phyloP scores from a whole-genome alignment of 2,888 invertebrate species.

The Netelia melanura region DNA sequence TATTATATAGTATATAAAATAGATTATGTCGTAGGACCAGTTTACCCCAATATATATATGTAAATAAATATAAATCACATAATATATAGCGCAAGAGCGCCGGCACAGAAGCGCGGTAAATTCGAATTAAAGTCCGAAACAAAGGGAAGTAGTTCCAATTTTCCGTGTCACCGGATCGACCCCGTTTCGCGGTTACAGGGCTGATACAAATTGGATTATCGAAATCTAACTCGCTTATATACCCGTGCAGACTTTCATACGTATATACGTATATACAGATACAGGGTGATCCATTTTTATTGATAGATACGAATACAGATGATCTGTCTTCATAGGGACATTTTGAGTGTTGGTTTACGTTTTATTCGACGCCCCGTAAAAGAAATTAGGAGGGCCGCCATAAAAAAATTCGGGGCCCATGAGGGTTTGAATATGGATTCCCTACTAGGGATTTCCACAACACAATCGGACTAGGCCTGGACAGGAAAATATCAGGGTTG shows the following conservation, averaged over 20 bases:
- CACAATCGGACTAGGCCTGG: no score
- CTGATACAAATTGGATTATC: constrained; percentile 52
- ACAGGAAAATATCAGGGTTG: no score
- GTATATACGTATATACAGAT: constrained; percentile 4
- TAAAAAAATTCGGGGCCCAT: no score
- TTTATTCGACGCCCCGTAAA: no score
- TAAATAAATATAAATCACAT: neutral
- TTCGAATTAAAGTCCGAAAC: constrained; percentile 44
- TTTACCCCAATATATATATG: neutral
- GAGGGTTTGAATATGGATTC: no score
- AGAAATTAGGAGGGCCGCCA: no score
- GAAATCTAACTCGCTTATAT: constrained; percentile 3
- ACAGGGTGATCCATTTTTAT: neutral
- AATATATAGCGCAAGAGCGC: neutral
- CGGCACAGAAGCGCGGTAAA: constrained; percentile 32
- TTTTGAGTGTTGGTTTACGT: no score
- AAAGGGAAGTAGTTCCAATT: constrained; percentile 53
- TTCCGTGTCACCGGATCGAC: constrained; percentile 31
- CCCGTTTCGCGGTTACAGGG: constrained; percentile 36
- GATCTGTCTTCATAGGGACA: no score
- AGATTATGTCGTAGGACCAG: neutral
- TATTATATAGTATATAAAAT: neutral
- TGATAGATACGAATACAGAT: neutral
- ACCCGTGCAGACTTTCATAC: constrained; percentile 1
- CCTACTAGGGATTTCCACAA: no score